Evolutionary conservation across 1,140 invertebrate genomes (phyloP), one percentile per base, ranked within the genome.

Genomic region (Oncopeltus fasciatus): DNA sequence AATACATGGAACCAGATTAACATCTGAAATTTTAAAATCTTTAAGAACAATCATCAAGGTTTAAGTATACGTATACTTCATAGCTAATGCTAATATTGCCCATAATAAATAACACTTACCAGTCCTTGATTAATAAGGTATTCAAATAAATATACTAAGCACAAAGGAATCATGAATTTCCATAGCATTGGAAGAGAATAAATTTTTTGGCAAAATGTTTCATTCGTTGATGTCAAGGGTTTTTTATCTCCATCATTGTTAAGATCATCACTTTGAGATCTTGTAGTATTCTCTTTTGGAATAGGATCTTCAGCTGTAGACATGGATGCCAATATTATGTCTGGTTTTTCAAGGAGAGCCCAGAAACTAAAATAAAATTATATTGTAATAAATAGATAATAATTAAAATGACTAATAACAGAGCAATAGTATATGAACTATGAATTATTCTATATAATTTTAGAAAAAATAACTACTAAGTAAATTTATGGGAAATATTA

Each of bases 121-220:
- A 92, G 73, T 67, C 88, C 90, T 74, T 93, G 89, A 75, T 93
- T 93, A 65, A 93, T 93, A 66, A 91, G 88, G 73, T 94, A 94
- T 69, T 93, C 90, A 66, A 87, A 87, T 64, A 90, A 79, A 69
- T 93, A 94, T 1, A 94, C 90, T 24, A 87, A 67, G 1, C 77
- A 78, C 1, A 94, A 71, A 0, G 91, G 90, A 64, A 92, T 71
- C 83, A 93, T 90, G 68, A 83, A 92, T 64, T 57, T 57, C 28
- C 29, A 57, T 33, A 57, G 18, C 8, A 76, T 72, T 46, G 83
- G 81, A n/a, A 87, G 70, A 20, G 80, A 71, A 11, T 65, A 67
- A 2, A 85, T 20, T 72, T 85, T 85, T 61, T 80, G 75, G 46
- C 68, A 73, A 18, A 84, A 73, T 18, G 68, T 74, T 57, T 75